Evolutionary conservation across 2,797 vertebrate species (phyloP).

Genomic region (Acanthurus lineatus): DNA sequence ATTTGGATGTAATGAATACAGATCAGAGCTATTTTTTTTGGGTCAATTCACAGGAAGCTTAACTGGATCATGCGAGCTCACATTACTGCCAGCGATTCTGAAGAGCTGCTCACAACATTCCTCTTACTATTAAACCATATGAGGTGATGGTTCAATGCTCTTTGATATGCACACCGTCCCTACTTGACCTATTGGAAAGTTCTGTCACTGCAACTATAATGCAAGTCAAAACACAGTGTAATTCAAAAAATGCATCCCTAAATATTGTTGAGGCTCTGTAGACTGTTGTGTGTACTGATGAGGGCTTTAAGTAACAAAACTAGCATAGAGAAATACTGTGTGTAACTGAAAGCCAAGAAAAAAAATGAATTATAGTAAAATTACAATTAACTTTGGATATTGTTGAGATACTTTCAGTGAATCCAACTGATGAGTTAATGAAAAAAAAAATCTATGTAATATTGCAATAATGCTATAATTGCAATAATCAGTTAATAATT

Average conservation of each 20-base stretch:
- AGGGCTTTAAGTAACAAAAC: neutral
- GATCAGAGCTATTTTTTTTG: conserved; percentile 74
- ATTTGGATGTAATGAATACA: conserved; percentile 83
- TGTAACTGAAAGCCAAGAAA: conserved; percentile 3
- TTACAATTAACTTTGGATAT: neutral
- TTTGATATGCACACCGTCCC: conserved; percentile 47
- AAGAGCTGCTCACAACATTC: conserved; percentile 68
- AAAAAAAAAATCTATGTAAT: neutral
- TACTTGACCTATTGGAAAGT: conserved; percentile 52
- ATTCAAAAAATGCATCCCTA: neutral
- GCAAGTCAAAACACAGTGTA: conserved; percentile 51
- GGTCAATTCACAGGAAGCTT: conserved; percentile 81
- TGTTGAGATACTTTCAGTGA: neutral
- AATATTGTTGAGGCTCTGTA: conserved; percentile 2
- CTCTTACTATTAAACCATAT: conserved; percentile 62
- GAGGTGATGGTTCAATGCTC: conserved; percentile 60
- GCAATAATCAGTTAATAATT: neutral
- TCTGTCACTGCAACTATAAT: conserved; percentile 48
- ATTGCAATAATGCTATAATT: conserved; percentile 5
- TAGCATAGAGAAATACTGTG: neutral
- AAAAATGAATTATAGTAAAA: neutral
- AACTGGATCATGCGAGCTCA: conserved; percentile 73
- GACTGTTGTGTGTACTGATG: neutral
- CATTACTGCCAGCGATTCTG: conserved; percentile 66
- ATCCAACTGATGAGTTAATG: neutral